These are phyloP conservation scores for Carposina sasakii DNA, from an alignment of 1,140 invertebrate genomes.

Conservation along the genomic window DNA sequence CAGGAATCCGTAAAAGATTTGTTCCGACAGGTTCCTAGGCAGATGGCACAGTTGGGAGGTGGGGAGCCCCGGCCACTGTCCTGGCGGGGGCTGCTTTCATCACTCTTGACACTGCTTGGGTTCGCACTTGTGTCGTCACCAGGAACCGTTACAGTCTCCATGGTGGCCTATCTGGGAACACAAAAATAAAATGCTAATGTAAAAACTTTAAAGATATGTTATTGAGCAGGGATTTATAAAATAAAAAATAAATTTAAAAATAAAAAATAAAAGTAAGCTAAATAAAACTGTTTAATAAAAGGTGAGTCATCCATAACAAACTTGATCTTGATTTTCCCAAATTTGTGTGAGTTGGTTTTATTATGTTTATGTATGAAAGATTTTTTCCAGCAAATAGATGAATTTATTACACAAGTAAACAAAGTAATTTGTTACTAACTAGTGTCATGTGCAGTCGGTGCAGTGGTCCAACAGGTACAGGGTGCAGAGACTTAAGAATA, in stretches of 20 bases:
- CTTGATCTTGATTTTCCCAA: too few relatives aligned
- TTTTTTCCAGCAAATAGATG: too few relatives aligned
- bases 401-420: too few relatives aligned
- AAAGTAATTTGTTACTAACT: too few relatives aligned
- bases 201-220: background rate
- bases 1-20: conserved; percentile 94
- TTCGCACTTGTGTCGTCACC: conserved; percentile 45
- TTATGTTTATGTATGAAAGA: too few relatives aligned
- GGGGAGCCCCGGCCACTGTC: conserved; percentile 74
- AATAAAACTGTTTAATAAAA: background rate
- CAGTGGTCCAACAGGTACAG: too few relatives aligned
- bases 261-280: conserved; percentile 3
- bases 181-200: background rate
- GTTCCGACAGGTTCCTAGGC: conserved; percentile 87
- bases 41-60: conserved; percentile 93
- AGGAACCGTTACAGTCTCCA: conserved; percentile 45
- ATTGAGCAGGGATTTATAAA: background rate
- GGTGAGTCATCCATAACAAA: too few relatives aligned
- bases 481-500: too few relatives aligned
- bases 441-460: too few relatives aligned
- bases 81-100: conserved; percentile 47
- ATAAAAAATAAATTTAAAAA: background rate
- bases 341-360: too few relatives aligned
- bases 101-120: conserved; percentile 52
- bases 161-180: conserved; percentile 16